These are phyloP conservation scores for Cryptops parisi DNA, from an alignment of 2,888 invertebrate genomes.

Conservation along the genomic window DNA sequence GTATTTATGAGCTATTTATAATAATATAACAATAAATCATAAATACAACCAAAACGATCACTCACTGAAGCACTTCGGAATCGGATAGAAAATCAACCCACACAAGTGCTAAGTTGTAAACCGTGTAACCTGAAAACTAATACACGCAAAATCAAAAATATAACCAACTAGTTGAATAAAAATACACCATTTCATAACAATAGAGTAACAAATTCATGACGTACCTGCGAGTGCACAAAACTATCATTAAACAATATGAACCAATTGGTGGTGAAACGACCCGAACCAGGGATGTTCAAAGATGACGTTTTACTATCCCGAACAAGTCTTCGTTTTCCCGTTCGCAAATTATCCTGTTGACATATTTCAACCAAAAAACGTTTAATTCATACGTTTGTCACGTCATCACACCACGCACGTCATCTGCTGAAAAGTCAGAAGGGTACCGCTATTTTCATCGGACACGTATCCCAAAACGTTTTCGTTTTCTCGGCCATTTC, in stretches of 20 bases:
- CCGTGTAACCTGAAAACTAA: constrained; percentile 45
- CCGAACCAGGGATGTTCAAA: constrained; percentile 50
- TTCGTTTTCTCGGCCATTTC: constrained; percentile 53
- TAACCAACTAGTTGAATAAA: not conserved
- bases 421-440: no score
- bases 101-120: constrained; percentile 22
- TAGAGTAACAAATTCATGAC: no score
- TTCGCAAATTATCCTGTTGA: constrained; percentile 39
- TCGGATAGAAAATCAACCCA: constrained; percentile 50
- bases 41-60: no score
- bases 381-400: no score
- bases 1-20: no score
- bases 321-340: constrained; percentile 55
- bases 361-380: no score
- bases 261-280: constrained; percentile 60
- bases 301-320: constrained; percentile 58
- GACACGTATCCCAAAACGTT: constrained; percentile 52
- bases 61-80: constrained; percentile 43
- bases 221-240: constrained; percentile 47
- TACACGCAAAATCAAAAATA: not conserved
- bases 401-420: no score
- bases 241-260: constrained; percentile 69
- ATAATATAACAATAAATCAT: no score
- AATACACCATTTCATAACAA: constrained; percentile 16
- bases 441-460: constrained; percentile 46